Evolutionary conservation across 2,797 vertebrate species (phyloP), one percentile per base, ranked within the genome.

Genomic region (Threskiornis aethiopicus): DNA sequence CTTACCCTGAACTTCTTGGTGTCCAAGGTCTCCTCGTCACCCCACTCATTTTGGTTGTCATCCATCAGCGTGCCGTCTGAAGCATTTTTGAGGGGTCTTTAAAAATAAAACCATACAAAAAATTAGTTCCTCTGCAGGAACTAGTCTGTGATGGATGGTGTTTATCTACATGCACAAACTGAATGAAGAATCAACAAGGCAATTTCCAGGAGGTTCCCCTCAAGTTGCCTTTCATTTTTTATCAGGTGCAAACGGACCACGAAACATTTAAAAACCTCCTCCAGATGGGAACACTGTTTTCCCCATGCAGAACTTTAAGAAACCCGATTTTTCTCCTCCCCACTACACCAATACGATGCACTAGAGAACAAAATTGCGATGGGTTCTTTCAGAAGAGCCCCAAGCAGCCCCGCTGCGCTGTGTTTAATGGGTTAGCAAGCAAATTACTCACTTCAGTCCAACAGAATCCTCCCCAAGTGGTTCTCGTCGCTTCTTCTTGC

Each of bases 391-490:
- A 25, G 44, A 37, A 69, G 66, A 96, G 24, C 90, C 69, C 83
- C 2, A 9, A 47, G n/a, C 73, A 72, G 70, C 71, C 61, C 39
- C 2, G 2, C 52, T 31, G 66, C 2, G 1, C 39, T 5, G 22
- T 5, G 16, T 37, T 42, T 28, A 35, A 33, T 0, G 1, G 5
- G 49, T 37, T 29, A 76, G 49, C 77, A 42, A 64, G 51, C 37
- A 46, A 93, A 75, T 31, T 91, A 99, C 99, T 99, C 97, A 99
- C 99, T 99, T 99, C 94, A 99, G 98, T 69, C 99, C 99, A 61
- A 99, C 99, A 0, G 99, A 99, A 97, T 99, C 99, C 98, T 99
- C 99, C 49, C 99, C 99, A 0, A 99, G 99, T 2, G 99, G 99
- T 76, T 99, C 99, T 18, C 99, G 98, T 21, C 99, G 98, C 98